phyloP scores from a whole-genome alignment of 2,797 vertebrate species.

The Rhabdophis nuchalis region DNA sequence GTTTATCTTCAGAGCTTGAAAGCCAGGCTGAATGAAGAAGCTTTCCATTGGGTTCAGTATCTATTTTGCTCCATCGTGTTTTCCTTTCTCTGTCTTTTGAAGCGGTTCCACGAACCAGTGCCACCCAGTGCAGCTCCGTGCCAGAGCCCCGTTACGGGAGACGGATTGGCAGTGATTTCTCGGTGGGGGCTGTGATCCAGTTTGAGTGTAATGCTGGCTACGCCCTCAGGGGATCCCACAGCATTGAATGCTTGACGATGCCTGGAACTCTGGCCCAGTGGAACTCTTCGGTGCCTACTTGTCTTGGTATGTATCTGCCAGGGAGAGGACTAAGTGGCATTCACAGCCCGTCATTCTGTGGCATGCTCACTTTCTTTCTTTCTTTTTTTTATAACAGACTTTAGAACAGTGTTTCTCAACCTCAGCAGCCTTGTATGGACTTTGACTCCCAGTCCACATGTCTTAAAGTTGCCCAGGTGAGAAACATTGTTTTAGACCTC shows the following conservation, averaged over 20 bases:
- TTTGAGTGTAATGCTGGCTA: constrained; percentile 85
- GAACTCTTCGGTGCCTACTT: constrained; percentile 82
- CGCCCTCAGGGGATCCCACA: constrained; percentile 72
- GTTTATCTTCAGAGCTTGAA: neutral
- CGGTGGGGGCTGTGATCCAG: constrained; percentile 76
- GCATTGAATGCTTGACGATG: constrained; percentile 82
- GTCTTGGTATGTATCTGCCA: constrained; percentile 68
- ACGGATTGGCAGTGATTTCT: constrained; percentile 81
- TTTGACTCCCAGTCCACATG: neutral
- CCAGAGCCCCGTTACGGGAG: constrained; percentile 83
- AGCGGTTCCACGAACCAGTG: constrained; percentile 84
- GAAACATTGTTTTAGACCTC: neutral
- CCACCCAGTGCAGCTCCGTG: constrained; percentile 86
- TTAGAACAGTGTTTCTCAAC: neutral
- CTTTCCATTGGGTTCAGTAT: rapidly evolving
- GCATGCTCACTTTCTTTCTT: neutral
- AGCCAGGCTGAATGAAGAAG: neutral
- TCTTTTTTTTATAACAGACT: neutral
- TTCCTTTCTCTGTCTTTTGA: neutral
- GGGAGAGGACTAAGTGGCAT: neutral
- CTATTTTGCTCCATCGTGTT: rapidly evolving
- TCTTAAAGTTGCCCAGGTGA: neutral
- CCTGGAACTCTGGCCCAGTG: constrained; percentile 83
- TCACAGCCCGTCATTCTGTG: neutral
- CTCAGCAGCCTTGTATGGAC: neutral